Conservation (phyloP, 1,140 invertebrate genomes). For the Ceratosolen fusciceps region DNA sequence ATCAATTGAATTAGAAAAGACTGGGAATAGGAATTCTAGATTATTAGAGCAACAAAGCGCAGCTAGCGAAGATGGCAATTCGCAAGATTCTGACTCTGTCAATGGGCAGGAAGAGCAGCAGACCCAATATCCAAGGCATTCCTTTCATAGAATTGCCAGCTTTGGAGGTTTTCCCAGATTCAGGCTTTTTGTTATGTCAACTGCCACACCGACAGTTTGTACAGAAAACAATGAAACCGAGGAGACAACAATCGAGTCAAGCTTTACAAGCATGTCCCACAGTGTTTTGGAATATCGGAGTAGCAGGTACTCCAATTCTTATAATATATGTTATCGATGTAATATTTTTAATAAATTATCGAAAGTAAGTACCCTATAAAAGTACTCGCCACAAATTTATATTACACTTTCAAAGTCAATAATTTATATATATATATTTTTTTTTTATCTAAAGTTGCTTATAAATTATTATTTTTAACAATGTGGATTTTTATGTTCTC, state of each 20-base stretch:
- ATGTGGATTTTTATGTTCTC: too few species aligned
- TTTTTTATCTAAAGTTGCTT: too few species aligned
- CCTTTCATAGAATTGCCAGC: constrained; percentile 65
- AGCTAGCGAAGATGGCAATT: constrained; percentile 64
- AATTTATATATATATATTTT: too few species aligned
- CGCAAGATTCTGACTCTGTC: constrained; percentile 61
- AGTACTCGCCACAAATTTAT: too few species aligned
- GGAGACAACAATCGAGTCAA: constrained; percentile 60
- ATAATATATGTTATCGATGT: too few species aligned
- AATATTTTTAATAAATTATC: too few species aligned
- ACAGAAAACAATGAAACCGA: constrained; percentile 54
- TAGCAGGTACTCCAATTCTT: constrained; percentile 64
- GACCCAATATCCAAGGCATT: constrained; percentile 59
- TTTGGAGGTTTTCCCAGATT: constrained; percentile 66
- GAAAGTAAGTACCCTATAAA: too few species aligned
- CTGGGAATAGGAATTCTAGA: constrained; percentile 51
- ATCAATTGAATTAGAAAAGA: constrained; percentile 43
- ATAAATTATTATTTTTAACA: too few species aligned
- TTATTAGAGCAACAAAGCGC: constrained; percentile 58
- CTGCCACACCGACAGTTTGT: constrained; percentile 57
- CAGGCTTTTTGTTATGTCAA: constrained; percentile 67
- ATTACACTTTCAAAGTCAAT: too few species aligned
- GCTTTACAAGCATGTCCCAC: constrained; percentile 65
- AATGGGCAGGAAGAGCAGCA: constrained; percentile 58
- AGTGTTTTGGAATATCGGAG: constrained; percentile 67